Evolutionary conservation across 2,888 invertebrate species (phyloP), one percentile per base, ranked within the genome.

Genomic region (Tetragonisca angustula): DNA sequence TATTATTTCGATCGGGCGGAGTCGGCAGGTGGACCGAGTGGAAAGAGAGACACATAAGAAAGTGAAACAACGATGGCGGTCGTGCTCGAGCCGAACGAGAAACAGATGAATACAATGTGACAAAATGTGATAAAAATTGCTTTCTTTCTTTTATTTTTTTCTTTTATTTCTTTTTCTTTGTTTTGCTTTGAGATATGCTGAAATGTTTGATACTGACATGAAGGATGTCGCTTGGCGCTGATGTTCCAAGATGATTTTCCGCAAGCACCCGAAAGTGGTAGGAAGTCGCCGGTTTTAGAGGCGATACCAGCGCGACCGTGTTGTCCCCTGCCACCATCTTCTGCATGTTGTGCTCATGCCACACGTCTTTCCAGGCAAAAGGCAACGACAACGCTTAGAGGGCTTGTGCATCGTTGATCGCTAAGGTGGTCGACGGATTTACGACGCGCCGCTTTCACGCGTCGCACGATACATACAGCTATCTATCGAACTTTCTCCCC

Each of bases 191-290:
- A 70, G 54, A 59, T 75, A 78, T 80, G 76, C 76, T 84, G 81
- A 72, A 78, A 84, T 79, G 83, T 90, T 88, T 91, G 91, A 91
- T 92, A 94, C 94, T 94, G 91, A 95, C 95, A 89, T 95, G 95
- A 83, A 96, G 94, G 88, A 95, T 95, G 91, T 96, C 95, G 90
- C 96, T 96, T 6, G 96, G 95, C 17, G 95, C 95, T 91, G 96
- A 96, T 72, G 95, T 95, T 27, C 96, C 96, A 83, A 96, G 95
- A 91, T 95, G 95, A 94, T 96, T 96, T 92, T 96, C 95, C 52
- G 96, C 96, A 92, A 95, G 95, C 49, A 96, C 94, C 50, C 96
- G 95, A 89, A 96, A 95, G 91, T 96, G 95, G 94, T 96, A 96
- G 74, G 95, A 95, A 77, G 95, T 96, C 17, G 96, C 95, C 49